phyloP scores from a whole-genome alignment of 64 coral and sea anemone species.

The Actinia tenebrosa region DNA sequence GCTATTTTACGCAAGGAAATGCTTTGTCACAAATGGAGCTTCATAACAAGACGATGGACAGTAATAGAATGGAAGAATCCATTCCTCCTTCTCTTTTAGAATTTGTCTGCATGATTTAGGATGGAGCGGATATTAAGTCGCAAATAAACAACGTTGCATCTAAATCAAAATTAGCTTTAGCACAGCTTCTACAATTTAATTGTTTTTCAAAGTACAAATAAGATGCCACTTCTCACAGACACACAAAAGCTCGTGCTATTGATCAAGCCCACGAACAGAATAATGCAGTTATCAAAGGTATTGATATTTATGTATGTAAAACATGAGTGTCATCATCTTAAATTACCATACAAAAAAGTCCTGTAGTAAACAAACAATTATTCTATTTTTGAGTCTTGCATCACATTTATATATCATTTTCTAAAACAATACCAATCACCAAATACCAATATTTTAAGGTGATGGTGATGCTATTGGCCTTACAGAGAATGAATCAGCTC shows the following conservation, averaged over 20 bases:
- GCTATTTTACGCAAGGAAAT: constrained; percentile 33
- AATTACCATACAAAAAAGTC: background rate
- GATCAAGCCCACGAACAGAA: too few relatives aligned
- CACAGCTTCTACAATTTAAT: constrained; percentile 48
- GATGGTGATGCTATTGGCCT: background rate
- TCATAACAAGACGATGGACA: constrained; percentile 31
- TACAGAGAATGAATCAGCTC: background rate
- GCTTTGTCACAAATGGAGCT: constrained; percentile 36
- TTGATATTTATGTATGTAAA: background rate
- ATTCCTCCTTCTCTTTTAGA: constrained; percentile 31
- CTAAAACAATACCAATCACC: too few relatives aligned
- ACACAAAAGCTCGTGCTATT: constrained; percentile 6
- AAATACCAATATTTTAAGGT: background rate
- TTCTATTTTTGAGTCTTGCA: too few relatives aligned
- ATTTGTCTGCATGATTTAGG: constrained; percentile 45
- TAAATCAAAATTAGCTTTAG: constrained; percentile 36
- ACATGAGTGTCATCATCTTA: background rate
- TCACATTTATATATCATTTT: too few relatives aligned
- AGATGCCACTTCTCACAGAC: constrained; percentile 44
- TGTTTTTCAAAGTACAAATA: constrained; percentile 56
- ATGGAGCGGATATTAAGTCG: constrained; percentile 25
- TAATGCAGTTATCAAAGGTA: constrained; percentile 30
- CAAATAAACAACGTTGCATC: constrained; percentile 35
- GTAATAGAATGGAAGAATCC: constrained; percentile 32
- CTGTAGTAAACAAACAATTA: too few relatives aligned